Percentiles rank a stretch among this genome's conserved stretches.
These are phyloP conservation scores for Malurus splendens DNA, from an alignment of 2,797 vertebrate genomes.

Conservation along the genomic window DNA sequence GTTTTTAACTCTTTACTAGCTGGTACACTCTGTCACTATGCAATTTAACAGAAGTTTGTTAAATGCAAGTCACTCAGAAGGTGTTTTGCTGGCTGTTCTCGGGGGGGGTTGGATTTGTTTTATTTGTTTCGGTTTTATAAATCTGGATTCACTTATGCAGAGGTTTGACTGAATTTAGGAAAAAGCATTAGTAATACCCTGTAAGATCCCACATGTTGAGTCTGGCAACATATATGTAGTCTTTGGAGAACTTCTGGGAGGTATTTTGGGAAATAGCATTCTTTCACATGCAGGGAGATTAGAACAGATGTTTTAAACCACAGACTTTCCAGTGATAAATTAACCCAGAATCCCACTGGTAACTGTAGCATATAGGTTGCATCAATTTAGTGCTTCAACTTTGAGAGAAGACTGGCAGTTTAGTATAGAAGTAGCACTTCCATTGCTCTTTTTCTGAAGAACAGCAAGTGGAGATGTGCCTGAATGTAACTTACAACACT, in stretches of 20 bases:
- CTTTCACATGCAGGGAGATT: neutral
- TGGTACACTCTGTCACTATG: slow-evolving; percentile 60
- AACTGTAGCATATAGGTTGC: neutral
- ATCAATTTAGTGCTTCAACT: slow-evolving; percentile 24
- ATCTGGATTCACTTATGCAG: neutral
- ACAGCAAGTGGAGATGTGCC: slow-evolving; percentile 29
- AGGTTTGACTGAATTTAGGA: slow-evolving; percentile 14
- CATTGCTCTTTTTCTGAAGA: slow-evolving; percentile 21
- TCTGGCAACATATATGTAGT: slow-evolving; percentile 15
- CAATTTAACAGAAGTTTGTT: slow-evolving; percentile 45
- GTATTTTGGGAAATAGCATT: neutral
- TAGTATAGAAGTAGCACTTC: slow-evolving; percentile 18
- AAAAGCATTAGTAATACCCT: slow-evolving; percentile 7
- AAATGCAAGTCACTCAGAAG: slow-evolving; percentile 10
- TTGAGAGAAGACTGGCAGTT: slow-evolving; percentile 39
- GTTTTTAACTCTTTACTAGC: slow-evolving; percentile 31
- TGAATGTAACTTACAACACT: slow-evolving; percentile 50
- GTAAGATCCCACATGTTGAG: slow-evolving; percentile 4
- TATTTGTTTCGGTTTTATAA: neutral
- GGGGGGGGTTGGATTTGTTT: neutral
- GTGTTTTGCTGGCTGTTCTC: neutral
- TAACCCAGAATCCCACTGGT: neutral
- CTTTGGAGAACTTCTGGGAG: neutral
- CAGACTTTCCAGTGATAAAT: neutral
- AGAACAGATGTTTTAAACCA: neutral